Conservation (phyloP, 2,797 vertebrate species). For the Paratrypauchen microcephalus region DNA sequence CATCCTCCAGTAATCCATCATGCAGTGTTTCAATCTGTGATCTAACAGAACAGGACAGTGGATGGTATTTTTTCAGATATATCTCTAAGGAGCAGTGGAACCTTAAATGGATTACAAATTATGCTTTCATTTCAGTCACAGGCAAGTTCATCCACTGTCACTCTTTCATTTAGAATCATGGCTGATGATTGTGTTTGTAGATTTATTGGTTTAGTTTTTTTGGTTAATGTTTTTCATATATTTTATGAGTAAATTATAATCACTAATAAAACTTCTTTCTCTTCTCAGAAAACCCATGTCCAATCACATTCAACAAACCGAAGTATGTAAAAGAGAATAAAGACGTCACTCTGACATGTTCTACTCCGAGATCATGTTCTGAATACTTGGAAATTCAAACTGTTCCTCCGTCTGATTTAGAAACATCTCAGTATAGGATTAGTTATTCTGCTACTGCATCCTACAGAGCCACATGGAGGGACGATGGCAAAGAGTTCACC, state of each 20-base stretch:
- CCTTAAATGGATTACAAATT: conserved; percentile 16
- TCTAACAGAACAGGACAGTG: background rate
- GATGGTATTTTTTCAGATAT: conserved; percentile 3
- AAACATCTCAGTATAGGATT: fast-evolving
- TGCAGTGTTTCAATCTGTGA: conserved; percentile 28
- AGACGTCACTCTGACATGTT: conserved; percentile 27
- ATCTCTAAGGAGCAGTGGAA: fast-evolving
- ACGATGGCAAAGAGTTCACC: conserved; percentile 50
- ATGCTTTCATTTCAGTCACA: conserved; percentile 23
- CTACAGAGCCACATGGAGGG: conserved; percentile 7
- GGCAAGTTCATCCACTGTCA: conserved; percentile 42
- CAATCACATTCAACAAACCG: conserved; percentile 36
- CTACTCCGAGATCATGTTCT: conserved; percentile 49
- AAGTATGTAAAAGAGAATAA: background rate
- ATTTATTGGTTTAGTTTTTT: background rate
- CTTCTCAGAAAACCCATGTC: conserved; percentile 67
- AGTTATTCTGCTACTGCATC: background rate
- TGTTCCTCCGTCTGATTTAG: fast-evolving
- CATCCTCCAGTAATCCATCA: fast-evolving
- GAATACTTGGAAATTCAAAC: background rate
- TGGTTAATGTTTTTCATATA: too few relatives aligned
- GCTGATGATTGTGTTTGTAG: background rate
- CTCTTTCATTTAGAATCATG: conserved; percentile 30
- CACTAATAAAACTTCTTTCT: background rate
- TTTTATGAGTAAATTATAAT: too few relatives aligned